These are phyloP conservation scores for Patiria pectinifera DNA, from an alignment of 53 echinoderm and acorn worm genomes.

Conservation along the genomic window DNA sequence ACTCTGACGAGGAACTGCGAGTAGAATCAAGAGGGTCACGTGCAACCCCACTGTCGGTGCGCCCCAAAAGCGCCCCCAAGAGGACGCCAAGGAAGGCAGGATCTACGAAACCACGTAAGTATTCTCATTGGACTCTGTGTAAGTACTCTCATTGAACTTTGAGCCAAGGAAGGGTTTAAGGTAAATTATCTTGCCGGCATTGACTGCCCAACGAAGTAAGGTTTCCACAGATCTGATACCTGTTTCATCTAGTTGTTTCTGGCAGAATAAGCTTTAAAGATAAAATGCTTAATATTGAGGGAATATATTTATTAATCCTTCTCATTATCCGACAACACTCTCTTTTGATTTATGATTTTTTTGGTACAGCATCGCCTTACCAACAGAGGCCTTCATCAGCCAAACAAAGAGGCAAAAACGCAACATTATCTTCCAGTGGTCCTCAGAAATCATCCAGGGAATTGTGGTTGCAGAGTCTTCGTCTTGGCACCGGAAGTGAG, in stretches of 20 bases:
- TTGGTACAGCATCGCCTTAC: conserved; percentile 70
- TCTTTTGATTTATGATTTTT: background rate
- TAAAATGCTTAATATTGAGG: too few relatives aligned
- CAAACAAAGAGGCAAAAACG: conserved; percentile 51
- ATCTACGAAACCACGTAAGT: conserved; percentile 65
- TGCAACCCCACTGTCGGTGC: conserved; percentile 70
- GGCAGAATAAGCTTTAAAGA: too few relatives aligned
- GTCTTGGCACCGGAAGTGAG: conserved; percentile 81
- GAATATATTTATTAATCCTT: background rate
- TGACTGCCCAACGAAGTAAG: too few relatives aligned
- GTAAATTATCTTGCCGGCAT: too few relatives aligned
- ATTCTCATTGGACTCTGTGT: background rate
- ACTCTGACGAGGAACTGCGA: conserved; percentile 87
- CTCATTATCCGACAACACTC: background rate
- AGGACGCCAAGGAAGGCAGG: conserved; percentile 65
- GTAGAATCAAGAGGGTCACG: conserved; percentile 59
- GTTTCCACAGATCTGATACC: too few relatives aligned
- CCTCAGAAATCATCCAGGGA: conserved; percentile 78
- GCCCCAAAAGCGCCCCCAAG: conserved; percentile 65
- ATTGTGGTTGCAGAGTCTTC: conserved; percentile 84
- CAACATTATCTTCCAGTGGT: conserved; percentile 51
- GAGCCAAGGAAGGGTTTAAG: too few relatives aligned
- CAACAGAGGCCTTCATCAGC: conserved; percentile 70
- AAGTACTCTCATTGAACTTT: conserved; percentile 5
- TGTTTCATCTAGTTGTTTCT: too few relatives aligned